Conservation (phyloP, 1,140 invertebrate genomes). For the Microplitis mediator region DNA sequence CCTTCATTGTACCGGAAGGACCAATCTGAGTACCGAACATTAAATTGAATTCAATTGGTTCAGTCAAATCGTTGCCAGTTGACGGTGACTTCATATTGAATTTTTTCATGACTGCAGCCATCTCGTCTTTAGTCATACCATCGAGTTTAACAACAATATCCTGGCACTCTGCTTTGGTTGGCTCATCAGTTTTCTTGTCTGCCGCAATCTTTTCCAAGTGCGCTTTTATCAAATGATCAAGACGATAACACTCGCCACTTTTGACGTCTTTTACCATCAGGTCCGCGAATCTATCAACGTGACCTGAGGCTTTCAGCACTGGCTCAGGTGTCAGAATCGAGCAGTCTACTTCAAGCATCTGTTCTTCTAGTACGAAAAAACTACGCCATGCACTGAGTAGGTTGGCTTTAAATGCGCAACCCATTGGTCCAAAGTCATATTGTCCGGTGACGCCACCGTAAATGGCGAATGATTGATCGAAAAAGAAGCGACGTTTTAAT, state of each 20-base stretch:
- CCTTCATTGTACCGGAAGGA: constrained; percentile 91
- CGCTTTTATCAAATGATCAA: constrained; percentile 99
- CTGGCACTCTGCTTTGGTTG: constrained; percentile 76
- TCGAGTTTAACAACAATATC: constrained; percentile 86
- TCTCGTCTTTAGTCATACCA: constrained; percentile 87
- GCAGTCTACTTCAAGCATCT: constrained; percentile 99
- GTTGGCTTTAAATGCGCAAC: constrained; percentile 97
- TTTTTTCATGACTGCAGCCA: constrained; percentile 81
- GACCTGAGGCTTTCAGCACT: constrained; percentile 96
- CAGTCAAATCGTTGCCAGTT: constrained; percentile 91
- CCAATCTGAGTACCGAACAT: constrained; percentile 99
- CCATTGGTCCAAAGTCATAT: constrained; percentile 99
- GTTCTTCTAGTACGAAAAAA: constrained; percentile 96
- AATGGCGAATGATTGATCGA: constrained; percentile 98
- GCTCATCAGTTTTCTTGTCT: constrained; percentile 81
- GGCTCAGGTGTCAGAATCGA: constrained; percentile 96
- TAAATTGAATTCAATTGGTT: constrained; percentile 97
- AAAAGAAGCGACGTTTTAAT: constrained; percentile 96
- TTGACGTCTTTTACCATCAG: constrained; percentile 98
- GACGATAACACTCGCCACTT: constrained; percentile 94
- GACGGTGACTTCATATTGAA: constrained; percentile 94
- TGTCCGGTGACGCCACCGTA: constrained; percentile 93
- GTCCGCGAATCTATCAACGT: constrained; percentile 98
- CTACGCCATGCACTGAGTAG: constrained; percentile 92
- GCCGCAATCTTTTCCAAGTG: constrained; percentile 87